These are phyloP conservation scores for Oxyura jamaicensis DNA, from an alignment of 2,113 vertebrate genomes.

Conservation along the genomic window DNA sequence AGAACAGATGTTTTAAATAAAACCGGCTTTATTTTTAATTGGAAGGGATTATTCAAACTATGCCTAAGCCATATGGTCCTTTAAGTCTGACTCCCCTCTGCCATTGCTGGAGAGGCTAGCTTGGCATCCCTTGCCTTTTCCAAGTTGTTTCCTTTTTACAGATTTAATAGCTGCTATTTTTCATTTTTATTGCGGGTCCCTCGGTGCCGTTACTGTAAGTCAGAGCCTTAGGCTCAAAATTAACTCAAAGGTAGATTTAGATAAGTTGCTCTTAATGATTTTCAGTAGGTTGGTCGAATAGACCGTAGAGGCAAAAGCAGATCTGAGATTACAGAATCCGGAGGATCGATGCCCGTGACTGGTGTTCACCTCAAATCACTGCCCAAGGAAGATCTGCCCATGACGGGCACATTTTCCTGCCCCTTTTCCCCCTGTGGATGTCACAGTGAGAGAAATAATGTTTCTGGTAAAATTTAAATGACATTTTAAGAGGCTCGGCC, in stretches of 20 bases:
- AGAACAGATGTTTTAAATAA: conserved; percentile 63
- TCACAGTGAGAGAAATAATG: not conserved
- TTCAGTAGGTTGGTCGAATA: not conserved
- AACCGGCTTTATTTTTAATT: conserved; percentile 65
- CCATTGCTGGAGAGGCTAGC: conserved; percentile 28
- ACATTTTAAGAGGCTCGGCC: not conserved
- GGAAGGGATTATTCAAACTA: conserved; percentile 58
- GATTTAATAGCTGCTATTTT: conserved; percentile 56
- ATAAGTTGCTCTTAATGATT: conserved; percentile 15
- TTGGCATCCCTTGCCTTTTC: conserved; percentile 39
- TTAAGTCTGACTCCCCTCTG: conserved; percentile 24
- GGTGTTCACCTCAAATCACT: not conserved
- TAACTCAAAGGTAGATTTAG: conserved; percentile 24
- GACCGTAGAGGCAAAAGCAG: not conserved
- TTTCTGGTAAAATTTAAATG: not conserved
- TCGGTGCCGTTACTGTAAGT: not conserved
- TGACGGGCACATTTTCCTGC: not conserved
- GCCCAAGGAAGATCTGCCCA: not conserved
- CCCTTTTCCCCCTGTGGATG: not conserved
- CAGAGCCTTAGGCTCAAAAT: not conserved
- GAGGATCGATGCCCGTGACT: not conserved
- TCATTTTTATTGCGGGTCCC: conserved; percentile 47
- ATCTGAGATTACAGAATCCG: not conserved
- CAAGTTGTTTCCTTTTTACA: not conserved
- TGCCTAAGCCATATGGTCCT: conserved; percentile 42